These are phyloP conservation scores for Strigamia maritima DNA, from an alignment of 2,888 invertebrate species.

Conservation along the genomic window DNA sequence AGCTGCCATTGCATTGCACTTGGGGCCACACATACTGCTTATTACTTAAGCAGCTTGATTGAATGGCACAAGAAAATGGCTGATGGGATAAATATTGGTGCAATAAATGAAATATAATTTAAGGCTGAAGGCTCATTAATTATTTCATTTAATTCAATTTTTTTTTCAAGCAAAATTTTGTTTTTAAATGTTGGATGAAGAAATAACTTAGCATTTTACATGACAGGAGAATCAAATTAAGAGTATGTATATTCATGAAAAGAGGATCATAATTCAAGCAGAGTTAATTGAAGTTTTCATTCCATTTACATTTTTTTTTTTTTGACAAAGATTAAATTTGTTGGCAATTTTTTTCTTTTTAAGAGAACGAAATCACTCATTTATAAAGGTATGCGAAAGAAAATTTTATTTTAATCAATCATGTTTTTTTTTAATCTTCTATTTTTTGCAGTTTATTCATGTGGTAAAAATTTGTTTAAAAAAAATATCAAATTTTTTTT, in stretches of 20 bases:
- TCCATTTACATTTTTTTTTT: background rate
- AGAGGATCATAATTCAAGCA: conserved; percentile 23
- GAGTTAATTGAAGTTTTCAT: conserved; percentile 19
- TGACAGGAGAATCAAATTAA: conserved; percentile 19
- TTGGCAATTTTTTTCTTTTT: background rate
- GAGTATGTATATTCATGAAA: conserved; percentile 20
- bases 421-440: background rate
- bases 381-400: too few relatives aligned
- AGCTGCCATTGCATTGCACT: background rate
- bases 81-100: background rate
- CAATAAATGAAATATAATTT: background rate
- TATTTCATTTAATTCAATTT: background rate
- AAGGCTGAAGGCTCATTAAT: background rate
- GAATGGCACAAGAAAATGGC: conserved; percentile 7
- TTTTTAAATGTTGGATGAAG: background rate
- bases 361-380: background rate
- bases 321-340: conserved; percentile 15
- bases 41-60: conserved; percentile 19
- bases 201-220: conserved; percentile 19
- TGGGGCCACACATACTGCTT: background rate
- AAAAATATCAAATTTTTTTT: background rate
- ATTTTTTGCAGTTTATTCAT: background rate
- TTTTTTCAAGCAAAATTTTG: background rate
- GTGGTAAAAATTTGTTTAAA: too few relatives aligned
- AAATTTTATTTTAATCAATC: background rate